Evolutionary conservation across 2,797 vertebrate species (phyloP).

Genomic region (Ptychobarbus kaznakovi): DNA sequence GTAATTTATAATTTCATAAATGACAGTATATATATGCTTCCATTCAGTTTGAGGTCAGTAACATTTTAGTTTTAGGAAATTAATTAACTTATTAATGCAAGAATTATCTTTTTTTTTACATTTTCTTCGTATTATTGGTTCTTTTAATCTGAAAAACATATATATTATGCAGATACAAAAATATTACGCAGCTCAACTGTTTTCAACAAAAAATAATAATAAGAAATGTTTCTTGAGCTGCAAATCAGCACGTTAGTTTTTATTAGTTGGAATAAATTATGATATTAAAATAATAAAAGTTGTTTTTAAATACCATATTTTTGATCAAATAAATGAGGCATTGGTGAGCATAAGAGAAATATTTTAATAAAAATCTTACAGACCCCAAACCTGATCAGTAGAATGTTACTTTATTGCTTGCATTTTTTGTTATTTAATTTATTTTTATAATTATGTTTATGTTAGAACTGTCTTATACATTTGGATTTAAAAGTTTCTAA

Average conservation of each 20-base stretch:
- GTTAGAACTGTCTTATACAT: too few species aligned
- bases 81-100: background rate
- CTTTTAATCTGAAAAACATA: background rate
- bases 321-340: background rate
- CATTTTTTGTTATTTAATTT: background rate
- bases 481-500: background rate
- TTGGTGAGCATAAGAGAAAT: background rate
- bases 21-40: slow-evolving; percentile 7
- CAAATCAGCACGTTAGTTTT: background rate
- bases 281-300: background rate
- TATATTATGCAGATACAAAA: background rate
- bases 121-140: background rate
- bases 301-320: background rate
- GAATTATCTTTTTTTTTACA: background rate
- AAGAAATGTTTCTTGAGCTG: background rate
- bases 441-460: background rate
- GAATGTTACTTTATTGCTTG: background rate
- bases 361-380: background rate
- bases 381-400: background rate
- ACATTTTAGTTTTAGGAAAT: background rate
- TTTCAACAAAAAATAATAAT: slow-evolving; percentile 8
- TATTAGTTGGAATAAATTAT: background rate
- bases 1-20: slow-evolving; percentile 77
- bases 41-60: background rate
- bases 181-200: background rate